phyloP scores from a whole-genome alignment of 2,113 vertebrate genomes.

The Ptilorrhoa leucosticta region DNA sequence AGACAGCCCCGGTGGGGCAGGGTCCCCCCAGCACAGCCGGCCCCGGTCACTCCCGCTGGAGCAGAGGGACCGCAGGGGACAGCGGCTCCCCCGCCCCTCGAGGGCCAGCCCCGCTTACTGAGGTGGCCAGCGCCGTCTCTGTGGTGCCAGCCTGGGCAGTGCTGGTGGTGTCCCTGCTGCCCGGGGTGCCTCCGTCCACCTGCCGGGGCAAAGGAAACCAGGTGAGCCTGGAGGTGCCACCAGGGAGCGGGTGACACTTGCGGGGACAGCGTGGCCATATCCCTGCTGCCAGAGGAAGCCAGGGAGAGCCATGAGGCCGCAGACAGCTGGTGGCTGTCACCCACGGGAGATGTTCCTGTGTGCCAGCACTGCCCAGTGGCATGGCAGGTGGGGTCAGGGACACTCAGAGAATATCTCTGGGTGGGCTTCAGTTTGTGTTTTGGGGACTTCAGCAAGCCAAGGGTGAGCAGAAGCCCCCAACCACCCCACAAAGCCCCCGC shows the following conservation, averaged over 20 bases:
- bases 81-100: fast-evolving
- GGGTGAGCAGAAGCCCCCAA: not conserved
- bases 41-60: fast-evolving
- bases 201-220: slow-evolving; percentile 13
- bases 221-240: not conserved
- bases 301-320: not conserved
- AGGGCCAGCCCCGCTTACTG: slow-evolving; percentile 58
- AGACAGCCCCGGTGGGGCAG: fast-evolving
- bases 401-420: not conserved
- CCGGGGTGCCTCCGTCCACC: slow-evolving; percentile 55
- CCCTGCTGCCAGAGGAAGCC: not conserved
- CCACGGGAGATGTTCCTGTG: not conserved
- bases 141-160: not conserved
- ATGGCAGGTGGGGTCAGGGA: not conserved
- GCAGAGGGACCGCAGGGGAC: not conserved
- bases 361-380: not conserved
- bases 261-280: fast-evolving
- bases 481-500: not conserved
- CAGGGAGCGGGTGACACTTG: not conserved
- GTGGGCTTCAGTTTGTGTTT: not conserved
- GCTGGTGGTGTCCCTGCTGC: slow-evolving; percentile 43
- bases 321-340: not conserved
- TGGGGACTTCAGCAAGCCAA: not conserved
- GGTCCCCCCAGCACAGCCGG: not conserved
- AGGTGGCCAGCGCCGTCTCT: slow-evolving; percentile 55